Percentiles rank a stretch among this genome's conserved stretches.
Evolutionary conservation across 2,113 vertebrate species (phyloP).

Genomic region (Pteropus alecto): DNA sequence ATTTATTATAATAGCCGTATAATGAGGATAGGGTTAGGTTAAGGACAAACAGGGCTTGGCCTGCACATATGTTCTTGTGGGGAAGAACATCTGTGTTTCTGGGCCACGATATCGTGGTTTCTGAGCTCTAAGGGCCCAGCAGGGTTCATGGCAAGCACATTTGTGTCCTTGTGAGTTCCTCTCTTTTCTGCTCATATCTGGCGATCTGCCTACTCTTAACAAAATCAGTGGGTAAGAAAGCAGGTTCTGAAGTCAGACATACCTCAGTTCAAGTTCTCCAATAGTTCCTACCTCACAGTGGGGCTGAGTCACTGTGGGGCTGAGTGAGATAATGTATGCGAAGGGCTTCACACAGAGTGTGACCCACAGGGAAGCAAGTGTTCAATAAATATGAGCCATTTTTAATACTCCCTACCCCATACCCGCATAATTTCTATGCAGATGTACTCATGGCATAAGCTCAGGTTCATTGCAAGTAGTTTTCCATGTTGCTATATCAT

Average conservation of each 20-base stretch:
- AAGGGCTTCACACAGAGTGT: not conserved
- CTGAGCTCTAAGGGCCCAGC: too few species aligned
- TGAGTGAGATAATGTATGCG: fast-evolving
- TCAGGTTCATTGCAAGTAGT: not conserved
- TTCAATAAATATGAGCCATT: not conserved
- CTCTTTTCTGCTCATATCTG: too few species aligned
- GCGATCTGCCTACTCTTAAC: too few species aligned
- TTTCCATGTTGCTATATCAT: not conserved
- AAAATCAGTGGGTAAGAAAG: not conserved
- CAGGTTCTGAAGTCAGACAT: not conserved
- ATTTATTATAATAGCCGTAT: too few species aligned
- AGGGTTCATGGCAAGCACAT: too few species aligned
- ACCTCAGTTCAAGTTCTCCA: not conserved
- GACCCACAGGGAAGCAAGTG: fast-evolving
- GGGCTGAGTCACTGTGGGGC: not conserved
- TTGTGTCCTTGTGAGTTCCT: too few species aligned
- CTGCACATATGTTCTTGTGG: too few species aligned
- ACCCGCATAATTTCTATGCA: not conserved
- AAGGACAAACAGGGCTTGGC: too few species aligned
- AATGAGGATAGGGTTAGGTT: too few species aligned
- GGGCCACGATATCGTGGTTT: too few species aligned
- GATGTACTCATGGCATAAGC: not conserved
- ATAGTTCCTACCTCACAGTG: not conserved
- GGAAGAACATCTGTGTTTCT: too few species aligned
- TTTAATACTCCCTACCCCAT: not conserved